phyloP scores from a whole-genome alignment of 2,888 invertebrate species.

The Sericinus montela region DNA sequence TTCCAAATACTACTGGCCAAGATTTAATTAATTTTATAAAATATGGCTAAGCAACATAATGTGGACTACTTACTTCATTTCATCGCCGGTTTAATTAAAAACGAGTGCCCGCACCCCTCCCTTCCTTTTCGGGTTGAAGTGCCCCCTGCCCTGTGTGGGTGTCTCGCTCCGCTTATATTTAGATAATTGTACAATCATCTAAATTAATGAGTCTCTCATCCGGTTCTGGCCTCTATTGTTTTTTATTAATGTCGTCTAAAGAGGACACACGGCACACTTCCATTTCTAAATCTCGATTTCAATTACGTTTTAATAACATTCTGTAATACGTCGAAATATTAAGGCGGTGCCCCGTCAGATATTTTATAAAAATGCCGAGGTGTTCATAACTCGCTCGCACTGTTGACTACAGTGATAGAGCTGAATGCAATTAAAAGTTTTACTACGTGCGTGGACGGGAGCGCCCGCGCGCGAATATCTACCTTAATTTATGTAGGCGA shows the following conservation, averaged over 20 bases:
- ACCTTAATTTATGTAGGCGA: conserved; percentile 74
- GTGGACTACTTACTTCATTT: conserved; percentile 79
- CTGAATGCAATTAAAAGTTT: conserved; percentile 79
- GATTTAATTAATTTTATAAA: conserved; percentile 75
- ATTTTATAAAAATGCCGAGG: conserved; percentile 36
- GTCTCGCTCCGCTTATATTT: conserved; percentile 78
- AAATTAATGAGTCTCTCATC: conserved; percentile 79
- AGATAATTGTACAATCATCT: conserved; percentile 80
- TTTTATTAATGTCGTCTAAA: conserved; percentile 60
- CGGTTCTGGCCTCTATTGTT: conserved; percentile 72
- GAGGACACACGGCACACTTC: conserved; percentile 63
- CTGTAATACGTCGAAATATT: not conserved
- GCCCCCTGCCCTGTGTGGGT: conserved; percentile 67
- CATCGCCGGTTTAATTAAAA: conserved; percentile 79
- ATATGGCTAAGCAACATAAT: conserved; percentile 79
- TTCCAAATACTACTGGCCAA: conserved; percentile 12
- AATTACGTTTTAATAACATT: not conserved
- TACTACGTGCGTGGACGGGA: conserved; percentile 74
- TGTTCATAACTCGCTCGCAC: conserved; percentile 61
- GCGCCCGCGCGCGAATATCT: conserved; percentile 52
- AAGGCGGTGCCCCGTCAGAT: not conserved
- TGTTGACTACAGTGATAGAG: conserved; percentile 73
- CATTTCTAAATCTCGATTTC: conserved; percentile 31
- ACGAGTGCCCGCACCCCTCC: conserved; percentile 76
- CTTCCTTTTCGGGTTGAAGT: conserved; percentile 72